Percentiles rank a stretch among this genome's conserved stretches.
Conservation (phyloP, 30 jellyfish, hydroid and myxozoan species). For the Cassiopea andromeda region DNA sequence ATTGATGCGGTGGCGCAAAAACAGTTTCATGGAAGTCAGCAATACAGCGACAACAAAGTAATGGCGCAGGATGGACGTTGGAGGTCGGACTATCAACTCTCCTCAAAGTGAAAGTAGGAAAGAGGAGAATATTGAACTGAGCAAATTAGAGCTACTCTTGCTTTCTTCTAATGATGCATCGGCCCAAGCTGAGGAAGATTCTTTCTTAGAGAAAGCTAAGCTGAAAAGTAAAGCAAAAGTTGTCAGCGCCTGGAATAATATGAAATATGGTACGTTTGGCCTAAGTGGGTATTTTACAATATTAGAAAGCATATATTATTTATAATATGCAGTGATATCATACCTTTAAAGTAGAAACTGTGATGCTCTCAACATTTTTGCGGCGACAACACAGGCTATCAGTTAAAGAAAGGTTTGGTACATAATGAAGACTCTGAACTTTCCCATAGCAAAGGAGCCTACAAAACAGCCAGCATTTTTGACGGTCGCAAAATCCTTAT, state of each 20-base stretch:
- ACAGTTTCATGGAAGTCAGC: neutral
- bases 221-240: slow-evolving; percentile 57
- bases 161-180: slow-evolving; percentile 17
- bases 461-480: no score
- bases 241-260: slow-evolving; percentile 95
- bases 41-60: neutral
- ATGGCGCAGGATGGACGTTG: slow-evolving; percentile 43
- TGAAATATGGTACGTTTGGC: slow-evolving; percentile 84
- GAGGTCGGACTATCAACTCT: neutral
- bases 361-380: no score
- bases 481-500: no score
- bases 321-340: no score
- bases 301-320: no score
- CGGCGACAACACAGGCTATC: no score
- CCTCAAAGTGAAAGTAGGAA: slow-evolving; percentile 6
- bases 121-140: slow-evolving; percentile 29
- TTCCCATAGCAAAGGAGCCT: no score
- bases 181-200: slow-evolving; percentile 33
- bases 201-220: slow-evolving; percentile 54
- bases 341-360: no score
- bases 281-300: neutral
- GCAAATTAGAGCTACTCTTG: slow-evolving; percentile 39
- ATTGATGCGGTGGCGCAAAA: slow-evolving; percentile 5
- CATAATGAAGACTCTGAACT: no score
- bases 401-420: no score